phyloP scores from a whole-genome alignment of 2,113 vertebrate species.

The Protobothrops flavoviridis region DNA sequence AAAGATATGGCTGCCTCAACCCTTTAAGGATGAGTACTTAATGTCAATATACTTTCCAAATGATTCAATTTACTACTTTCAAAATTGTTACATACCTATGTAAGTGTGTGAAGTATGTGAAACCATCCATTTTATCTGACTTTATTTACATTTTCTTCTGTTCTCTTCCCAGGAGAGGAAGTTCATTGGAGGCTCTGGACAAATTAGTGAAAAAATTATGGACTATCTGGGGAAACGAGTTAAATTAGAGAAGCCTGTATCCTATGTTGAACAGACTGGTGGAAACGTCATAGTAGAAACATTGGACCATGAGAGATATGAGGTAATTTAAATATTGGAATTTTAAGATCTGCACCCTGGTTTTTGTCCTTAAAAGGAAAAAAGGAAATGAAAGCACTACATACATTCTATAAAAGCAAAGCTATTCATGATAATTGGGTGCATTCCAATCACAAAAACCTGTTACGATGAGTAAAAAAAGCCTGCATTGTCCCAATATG shows the following conservation, averaged over 20 bases:
- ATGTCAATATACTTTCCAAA: not conserved
- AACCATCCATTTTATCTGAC: not conserved
- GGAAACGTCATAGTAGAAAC: constrained; percentile 85
- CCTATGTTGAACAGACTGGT: constrained; percentile 81
- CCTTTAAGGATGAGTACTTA: not conserved
- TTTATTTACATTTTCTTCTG: not conserved
- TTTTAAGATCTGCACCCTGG: not conserved
- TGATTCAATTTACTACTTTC: not conserved
- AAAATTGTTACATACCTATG: not conserved
- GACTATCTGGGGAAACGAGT: constrained; percentile 80
- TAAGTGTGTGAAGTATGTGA: not conserved
- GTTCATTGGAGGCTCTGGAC: constrained; percentile 88
- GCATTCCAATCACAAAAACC: not conserved
- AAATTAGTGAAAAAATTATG: constrained; percentile 88
- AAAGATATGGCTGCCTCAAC: not conserved
- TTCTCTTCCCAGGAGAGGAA: constrained; percentile 86
- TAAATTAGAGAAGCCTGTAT: constrained; percentile 83
- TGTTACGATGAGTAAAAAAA: not conserved
- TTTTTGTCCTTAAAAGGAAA: not conserved
- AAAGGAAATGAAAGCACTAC: not conserved
- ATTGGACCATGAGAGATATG: constrained; percentile 79
- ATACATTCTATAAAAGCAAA: not conserved
- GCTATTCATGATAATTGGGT: not conserved
- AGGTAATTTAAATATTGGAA: constrained; percentile 66
- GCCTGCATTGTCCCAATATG: not conserved